Evolutionary conservation across 2,113 vertebrate species (phyloP).

Genomic region (Sorex fumeus): DNA sequence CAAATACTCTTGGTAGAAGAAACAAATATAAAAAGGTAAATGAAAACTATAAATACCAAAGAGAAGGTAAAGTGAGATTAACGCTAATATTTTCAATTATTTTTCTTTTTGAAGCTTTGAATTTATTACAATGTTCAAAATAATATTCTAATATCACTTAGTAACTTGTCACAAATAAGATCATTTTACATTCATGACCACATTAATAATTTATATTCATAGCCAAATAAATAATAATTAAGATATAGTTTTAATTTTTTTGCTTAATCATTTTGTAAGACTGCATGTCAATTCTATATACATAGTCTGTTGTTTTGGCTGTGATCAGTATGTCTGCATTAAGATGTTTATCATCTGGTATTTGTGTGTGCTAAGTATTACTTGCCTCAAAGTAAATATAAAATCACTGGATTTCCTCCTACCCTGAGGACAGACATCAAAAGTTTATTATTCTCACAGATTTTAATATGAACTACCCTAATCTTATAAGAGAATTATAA

Average conservation of each 20-base stretch:
- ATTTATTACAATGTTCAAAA: constrained; percentile 22
- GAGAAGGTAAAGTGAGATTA: background rate
- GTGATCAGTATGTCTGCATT: background rate
- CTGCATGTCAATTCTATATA: background rate
- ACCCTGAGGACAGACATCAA: background rate
- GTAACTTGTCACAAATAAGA: background rate
- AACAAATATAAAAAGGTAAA: background rate
- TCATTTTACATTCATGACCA: background rate
- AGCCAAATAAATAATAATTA: background rate
- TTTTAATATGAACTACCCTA: background rate
- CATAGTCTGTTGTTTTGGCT: background rate
- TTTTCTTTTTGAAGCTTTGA: constrained; percentile 24
- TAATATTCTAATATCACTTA: background rate
- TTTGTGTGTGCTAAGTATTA: background rate
- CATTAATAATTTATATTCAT: background rate
- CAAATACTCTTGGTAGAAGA: no score
- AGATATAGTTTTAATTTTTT: background rate
- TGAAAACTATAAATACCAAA: background rate
- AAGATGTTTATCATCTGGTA: background rate
- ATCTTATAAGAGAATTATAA: background rate
- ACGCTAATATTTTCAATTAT: background rate
- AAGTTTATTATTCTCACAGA: background rate
- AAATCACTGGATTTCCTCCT: background rate
- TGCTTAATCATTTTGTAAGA: background rate
- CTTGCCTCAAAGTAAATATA: background rate